phyloP scores from a whole-genome alignment of 2,113 vertebrate genomes.

The Nerophis lumbriciformis region DNA sequence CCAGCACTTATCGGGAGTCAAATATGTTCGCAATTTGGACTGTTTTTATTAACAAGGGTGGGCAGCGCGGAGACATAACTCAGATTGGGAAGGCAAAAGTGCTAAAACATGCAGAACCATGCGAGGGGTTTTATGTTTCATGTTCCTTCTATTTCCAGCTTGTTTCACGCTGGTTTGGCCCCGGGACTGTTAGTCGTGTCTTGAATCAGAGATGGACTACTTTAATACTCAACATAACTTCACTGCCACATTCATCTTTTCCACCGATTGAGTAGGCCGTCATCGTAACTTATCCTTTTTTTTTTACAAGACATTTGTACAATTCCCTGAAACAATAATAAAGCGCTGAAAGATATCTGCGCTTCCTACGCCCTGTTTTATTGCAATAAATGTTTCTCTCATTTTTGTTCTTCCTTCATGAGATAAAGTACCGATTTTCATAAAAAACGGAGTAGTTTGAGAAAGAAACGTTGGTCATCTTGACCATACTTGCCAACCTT shows the following conservation, averaged over 20 bases:
- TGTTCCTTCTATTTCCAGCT: conserved; percentile 7
- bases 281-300: neutral
- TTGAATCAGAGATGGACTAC: neutral
- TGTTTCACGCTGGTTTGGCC: conserved; percentile 4
- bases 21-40: neutral
- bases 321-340: neutral
- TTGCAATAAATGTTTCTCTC: too few species aligned
- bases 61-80: conserved; percentile 1
- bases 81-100: neutral
- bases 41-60: conserved; percentile 5
- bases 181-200: neutral
- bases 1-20: conserved; percentile 9
- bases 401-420: too few species aligned
- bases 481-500: too few species aligned
- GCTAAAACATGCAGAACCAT: neutral
- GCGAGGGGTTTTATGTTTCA: neutral
- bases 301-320: neutral
- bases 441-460: too few species aligned
- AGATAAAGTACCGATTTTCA: too few species aligned
- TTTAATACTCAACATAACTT: conserved; percentile 3
- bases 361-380: too few species aligned
- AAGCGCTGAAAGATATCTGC: too few species aligned
- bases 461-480: too few species aligned
- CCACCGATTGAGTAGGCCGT: neutral
- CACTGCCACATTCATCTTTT: neutral